Evolutionary conservation across 2,113 vertebrate species (phyloP).

Genomic region (Martes martes): DNA sequence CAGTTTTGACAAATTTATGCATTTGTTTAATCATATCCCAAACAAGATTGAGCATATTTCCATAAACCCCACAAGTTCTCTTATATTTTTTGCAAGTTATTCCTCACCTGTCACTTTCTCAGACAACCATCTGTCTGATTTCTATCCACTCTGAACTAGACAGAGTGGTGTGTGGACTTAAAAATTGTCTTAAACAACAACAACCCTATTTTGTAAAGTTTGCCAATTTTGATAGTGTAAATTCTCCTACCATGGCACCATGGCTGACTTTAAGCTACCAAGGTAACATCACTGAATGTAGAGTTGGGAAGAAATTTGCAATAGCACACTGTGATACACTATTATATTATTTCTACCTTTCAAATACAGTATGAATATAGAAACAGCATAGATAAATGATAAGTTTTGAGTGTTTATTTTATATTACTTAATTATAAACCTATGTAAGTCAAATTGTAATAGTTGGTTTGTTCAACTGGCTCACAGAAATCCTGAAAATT

Average conservation of each 20-base stretch:
- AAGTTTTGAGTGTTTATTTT: not conserved
- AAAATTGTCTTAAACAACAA: not conserved
- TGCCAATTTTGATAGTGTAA: not conserved
- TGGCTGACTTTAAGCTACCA: not conserved
- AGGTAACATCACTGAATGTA: not conserved
- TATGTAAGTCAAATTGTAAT: not conserved
- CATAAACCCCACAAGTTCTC: not conserved
- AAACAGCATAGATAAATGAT: not conserved
- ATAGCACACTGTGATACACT: not conserved
- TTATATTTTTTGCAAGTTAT: not conserved
- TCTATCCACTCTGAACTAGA: not conserved
- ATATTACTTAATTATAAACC: not conserved
- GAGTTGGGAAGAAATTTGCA: too few relatives aligned
- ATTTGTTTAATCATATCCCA: not conserved
- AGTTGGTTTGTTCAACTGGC: not conserved
- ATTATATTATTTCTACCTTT: not conserved
- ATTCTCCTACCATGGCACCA: not conserved
- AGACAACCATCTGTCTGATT: not conserved
- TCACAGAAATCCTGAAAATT: not conserved
- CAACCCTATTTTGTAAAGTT: not conserved
- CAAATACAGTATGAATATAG: not conserved
- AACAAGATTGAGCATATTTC: not conserved
- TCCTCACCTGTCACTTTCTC: not conserved
- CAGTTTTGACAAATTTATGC: not conserved
- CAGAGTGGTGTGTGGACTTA: not conserved